phyloP scores from a whole-genome alignment of 2,113 vertebrate genomes.

The Anoplopoma fimbria region DNA sequence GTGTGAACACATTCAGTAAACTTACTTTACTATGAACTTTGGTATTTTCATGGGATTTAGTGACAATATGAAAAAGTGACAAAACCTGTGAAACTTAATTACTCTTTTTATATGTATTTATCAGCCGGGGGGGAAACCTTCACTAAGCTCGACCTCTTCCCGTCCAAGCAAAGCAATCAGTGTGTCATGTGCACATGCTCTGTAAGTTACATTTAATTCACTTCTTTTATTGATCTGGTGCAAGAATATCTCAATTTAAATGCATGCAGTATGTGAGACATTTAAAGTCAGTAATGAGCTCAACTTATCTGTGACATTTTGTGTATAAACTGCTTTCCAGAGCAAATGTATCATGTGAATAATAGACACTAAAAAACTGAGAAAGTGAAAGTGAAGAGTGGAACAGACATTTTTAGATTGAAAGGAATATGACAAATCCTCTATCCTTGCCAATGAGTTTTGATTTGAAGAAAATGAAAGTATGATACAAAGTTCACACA shows the following conservation, averaged over 20 bases:
- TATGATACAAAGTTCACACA: not conserved
- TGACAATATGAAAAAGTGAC: not conserved
- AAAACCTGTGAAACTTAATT: not conserved
- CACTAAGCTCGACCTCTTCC: slow-evolving; percentile 88
- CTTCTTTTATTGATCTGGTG: not conserved
- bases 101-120: slow-evolving; percentile 41
- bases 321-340: not conserved
- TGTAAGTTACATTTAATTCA: slow-evolving; percentile 79
- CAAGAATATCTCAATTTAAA: not conserved
- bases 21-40: not conserved
- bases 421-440: not conserved
- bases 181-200: slow-evolving; percentile 95
- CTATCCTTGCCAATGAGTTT: not conserved
- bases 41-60: not conserved
- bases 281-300: not conserved
- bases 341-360: not conserved
- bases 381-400: not conserved
- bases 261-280: not conserved
- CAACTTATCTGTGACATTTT: not conserved
- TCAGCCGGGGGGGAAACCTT: slow-evolving; percentile 93
- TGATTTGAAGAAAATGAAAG: not conserved
- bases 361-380: not conserved
- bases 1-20: not conserved
- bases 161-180: slow-evolving; percentile 89
- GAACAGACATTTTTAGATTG: slow-evolving; percentile 3